Conservation (phyloP, 2,888 invertebrate genomes). For the Ommatoiulus sabulosus region DNA sequence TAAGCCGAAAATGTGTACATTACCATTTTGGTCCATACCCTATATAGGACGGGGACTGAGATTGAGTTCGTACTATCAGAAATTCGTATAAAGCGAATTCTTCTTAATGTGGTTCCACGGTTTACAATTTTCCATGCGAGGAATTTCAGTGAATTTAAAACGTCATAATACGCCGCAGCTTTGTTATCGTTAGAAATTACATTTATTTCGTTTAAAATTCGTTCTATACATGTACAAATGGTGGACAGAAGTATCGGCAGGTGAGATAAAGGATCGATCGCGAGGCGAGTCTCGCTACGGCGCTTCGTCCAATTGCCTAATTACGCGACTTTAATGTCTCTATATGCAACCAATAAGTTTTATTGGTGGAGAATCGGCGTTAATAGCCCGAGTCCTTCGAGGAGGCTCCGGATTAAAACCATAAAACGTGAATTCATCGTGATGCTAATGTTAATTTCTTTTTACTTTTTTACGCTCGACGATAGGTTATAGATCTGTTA, state of each 20-base stretch:
- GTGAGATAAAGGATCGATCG: background rate
- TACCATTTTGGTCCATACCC: no score
- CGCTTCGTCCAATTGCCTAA: background rate
- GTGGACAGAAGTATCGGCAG: background rate
- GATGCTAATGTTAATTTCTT: slow-evolving; percentile 38
- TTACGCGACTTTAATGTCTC: background rate
- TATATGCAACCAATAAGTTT: background rate
- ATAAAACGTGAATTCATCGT: slow-evolving; percentile 33
- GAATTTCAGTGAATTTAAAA: no score
- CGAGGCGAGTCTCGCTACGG: background rate
- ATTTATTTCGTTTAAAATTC: background rate
- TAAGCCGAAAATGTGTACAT: no score
- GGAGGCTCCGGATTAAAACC: background rate
- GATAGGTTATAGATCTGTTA: background rate
- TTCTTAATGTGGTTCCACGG: no score
- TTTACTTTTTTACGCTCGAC: background rate
- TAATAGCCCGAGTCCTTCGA: background rate
- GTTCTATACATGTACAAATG: background rate
- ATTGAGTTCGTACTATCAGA: no score
- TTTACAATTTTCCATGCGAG: no score
- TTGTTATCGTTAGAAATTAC: background rate
- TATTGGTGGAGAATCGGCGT: slow-evolving; percentile 4
- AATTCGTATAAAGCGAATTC: no score
- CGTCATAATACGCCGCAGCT: no score
- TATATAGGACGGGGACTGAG: no score